phyloP scores from a whole-genome alignment of 64 coral and sea anemone genomes.

The Pocillopora verrucosa region DNA sequence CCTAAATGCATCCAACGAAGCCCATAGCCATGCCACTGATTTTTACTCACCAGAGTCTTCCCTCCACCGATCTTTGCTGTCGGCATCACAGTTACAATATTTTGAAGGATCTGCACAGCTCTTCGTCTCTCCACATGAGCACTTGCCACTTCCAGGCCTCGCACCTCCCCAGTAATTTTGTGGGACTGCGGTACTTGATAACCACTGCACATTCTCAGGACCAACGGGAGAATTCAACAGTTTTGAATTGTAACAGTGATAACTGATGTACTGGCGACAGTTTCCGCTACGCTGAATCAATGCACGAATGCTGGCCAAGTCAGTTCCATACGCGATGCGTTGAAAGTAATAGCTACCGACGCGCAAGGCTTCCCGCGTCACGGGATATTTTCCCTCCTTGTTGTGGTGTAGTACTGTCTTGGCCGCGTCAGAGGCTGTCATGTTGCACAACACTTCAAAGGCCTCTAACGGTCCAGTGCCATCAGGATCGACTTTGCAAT shows the following conservation, averaged over 20 bases:
- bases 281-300: conserved; percentile 52
- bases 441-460: conserved; percentile 72
- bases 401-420: conserved; percentile 65
- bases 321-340: conserved; percentile 44
- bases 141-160: conserved; percentile 46
- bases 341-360: conserved; percentile 51
- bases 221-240: conserved; percentile 75
- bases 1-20: neutral
- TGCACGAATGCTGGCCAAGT: conserved; percentile 69
- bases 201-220: conserved; percentile 72
- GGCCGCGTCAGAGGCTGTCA: conserved; percentile 58
- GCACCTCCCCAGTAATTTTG: conserved; percentile 84
- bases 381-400: conserved; percentile 41
- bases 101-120: conserved; percentile 66
- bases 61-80: conserved; percentile 54
- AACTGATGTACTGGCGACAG: conserved; percentile 84
- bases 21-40: neutral
- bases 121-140: conserved; percentile 67
- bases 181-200: conserved; percentile 42
- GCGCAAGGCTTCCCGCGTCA: conserved; percentile 9
- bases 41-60: conserved; percentile 70
- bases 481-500: conserved; percentile 81
- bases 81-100: conserved; percentile 84
- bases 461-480: conserved; percentile 59
- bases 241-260: conserved; percentile 67